phyloP scores from a whole-genome alignment of 2,797 vertebrate genomes.

The Australoheros facetus region DNA sequence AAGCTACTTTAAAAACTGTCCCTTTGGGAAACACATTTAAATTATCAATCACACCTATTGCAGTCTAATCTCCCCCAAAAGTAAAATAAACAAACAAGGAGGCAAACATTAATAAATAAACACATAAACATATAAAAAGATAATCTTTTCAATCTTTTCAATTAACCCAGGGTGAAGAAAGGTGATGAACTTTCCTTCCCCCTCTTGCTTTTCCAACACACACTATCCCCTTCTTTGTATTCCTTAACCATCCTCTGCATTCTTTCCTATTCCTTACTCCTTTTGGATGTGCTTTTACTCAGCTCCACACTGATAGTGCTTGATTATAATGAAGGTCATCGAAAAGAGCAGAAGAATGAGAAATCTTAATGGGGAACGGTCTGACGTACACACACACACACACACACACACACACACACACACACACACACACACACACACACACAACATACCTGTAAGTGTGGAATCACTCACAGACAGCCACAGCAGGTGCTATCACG shows the following conservation, averaged over 20 bases:
- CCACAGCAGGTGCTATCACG: slow-evolving; percentile 49
- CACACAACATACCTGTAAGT: background rate
- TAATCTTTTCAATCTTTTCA: slow-evolving; percentile 23
- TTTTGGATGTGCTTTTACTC: background rate
- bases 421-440: background rate
- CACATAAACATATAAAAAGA: slow-evolving; percentile 40
- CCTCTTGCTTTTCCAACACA: background rate
- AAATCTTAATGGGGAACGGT: background rate
- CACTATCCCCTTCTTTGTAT: background rate
- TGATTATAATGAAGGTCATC: slow-evolving; percentile 44
- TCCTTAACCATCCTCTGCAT: background rate
- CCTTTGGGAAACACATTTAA: slow-evolving; percentile 29
- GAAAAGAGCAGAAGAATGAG: background rate
- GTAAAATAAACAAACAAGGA: slow-evolving; percentile 25
- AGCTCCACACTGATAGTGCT: slow-evolving; percentile 1
- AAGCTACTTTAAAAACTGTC: slow-evolving; percentile 27
- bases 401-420: too few species aligned
- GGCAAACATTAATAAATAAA: slow-evolving; percentile 58
- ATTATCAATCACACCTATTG: slow-evolving; percentile 41
- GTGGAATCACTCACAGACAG: slow-evolving; percentile 27
- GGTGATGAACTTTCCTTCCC: slow-evolving; percentile 27
- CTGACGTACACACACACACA: background rate
- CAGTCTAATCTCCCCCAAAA: slow-evolving; percentile 27
- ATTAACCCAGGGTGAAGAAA: slow-evolving; percentile 35
- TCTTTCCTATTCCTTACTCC: background rate